Evolutionary conservation across 2,888 invertebrate species (phyloP).

Genomic region (Incurvaria masculella): DNA sequence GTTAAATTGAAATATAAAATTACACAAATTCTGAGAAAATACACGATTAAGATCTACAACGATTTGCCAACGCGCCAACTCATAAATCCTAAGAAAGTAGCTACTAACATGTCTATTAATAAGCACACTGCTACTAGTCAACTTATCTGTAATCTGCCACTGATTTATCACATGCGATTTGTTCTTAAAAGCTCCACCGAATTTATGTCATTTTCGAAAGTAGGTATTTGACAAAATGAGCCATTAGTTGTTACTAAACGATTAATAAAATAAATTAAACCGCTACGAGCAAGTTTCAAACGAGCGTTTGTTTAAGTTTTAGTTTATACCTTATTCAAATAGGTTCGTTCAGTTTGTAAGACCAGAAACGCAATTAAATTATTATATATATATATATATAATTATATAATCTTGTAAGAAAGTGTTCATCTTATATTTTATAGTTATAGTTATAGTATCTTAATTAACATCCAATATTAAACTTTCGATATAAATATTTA

Average conservation of each 20-base stretch:
- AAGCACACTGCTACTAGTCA: background rate
- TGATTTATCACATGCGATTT: background rate
- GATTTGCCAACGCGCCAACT: background rate
- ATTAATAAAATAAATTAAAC: conserved; percentile 4
- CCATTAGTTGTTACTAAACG: conserved; percentile 36
- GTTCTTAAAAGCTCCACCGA: conserved; percentile 17
- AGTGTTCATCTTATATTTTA: too few species aligned
- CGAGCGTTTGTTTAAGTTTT: background rate
- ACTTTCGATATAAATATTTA: too few species aligned
- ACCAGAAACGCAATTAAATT: too few species aligned
- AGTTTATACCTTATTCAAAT: too few species aligned
- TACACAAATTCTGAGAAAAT: background rate
- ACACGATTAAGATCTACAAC: background rate
- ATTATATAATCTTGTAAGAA: too few species aligned
- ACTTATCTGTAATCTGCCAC: background rate
- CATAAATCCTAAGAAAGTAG: background rate
- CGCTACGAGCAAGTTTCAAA: background rate
- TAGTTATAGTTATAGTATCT: too few species aligned
- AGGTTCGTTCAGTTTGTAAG: too few species aligned
- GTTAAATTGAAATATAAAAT: conserved; percentile 37
- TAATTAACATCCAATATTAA: too few species aligned
- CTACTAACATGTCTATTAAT: background rate
- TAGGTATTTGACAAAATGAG: conserved; percentile 37
- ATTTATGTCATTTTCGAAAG: conserved; percentile 16
- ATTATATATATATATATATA: too few species aligned